Conservation (phyloP, 2,888 invertebrate species). For the Meteorus colon region DNA sequence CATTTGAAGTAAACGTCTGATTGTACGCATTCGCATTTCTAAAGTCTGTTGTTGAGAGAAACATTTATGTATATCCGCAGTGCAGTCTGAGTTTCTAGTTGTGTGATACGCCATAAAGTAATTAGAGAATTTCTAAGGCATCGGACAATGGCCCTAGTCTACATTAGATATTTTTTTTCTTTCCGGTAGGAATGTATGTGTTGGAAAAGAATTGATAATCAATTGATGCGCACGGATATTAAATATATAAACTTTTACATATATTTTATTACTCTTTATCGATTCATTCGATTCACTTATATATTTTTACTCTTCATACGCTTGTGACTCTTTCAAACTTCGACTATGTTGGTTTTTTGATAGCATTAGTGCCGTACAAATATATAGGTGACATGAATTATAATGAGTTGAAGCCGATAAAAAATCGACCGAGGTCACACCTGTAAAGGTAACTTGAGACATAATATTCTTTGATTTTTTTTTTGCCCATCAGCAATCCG, state of each 20-base stretch:
- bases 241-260: background rate
- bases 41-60: background rate
- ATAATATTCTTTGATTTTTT: background rate
- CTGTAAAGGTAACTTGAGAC: background rate
- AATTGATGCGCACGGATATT: background rate
- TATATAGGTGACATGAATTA: constrained; percentile 14
- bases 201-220: background rate
- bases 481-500: background rate
- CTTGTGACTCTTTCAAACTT: background rate
- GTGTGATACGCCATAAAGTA: constrained; percentile 62
- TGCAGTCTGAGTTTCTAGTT: constrained; percentile 44
- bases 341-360: constrained; percentile 16
- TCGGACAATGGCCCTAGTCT: constrained; percentile 64
- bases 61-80: background rate
- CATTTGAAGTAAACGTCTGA: background rate
- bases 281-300: too few species aligned
- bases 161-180: background rate
- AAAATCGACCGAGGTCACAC: constrained; percentile 23
- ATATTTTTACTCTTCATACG: too few species aligned
- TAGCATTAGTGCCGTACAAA: constrained; percentile 8
- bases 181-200: too few species aligned
- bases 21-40: background rate
- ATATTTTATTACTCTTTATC: constrained; percentile 7
- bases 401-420: constrained; percentile 13
- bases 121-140: constrained; percentile 69